Base-by-base conservation (phyloP, 1,140 invertebrate genomes). In the Rhyzopertha dominica region DNA sequence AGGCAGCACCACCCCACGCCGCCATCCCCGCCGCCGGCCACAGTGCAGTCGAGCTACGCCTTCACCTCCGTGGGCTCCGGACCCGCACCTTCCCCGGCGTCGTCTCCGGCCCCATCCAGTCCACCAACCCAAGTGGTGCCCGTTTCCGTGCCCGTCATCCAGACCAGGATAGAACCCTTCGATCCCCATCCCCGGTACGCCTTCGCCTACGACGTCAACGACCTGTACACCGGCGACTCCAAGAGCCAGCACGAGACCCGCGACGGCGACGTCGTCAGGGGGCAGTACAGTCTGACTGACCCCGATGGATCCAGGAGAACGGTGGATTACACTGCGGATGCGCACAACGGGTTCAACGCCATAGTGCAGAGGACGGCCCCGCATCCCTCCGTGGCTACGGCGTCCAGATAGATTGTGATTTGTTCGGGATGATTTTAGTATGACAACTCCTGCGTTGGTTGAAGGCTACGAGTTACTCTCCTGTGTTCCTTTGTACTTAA, bases 181-280 rank as follows among this genome's bases (percentile, higher is more conserved):
- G 80, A 84, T 65, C 75, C 80, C 4, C 76, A 83, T 67, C 84
- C 82, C 2, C 76, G 79, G 28, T 86, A 86, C 63, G 79, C 75
- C 59, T 85, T 78, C 68, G 75, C 78, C 14, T 87, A 85, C 65
- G 79, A 79, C 24, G 80, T 86, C 1, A 74, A 78, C 8, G 84
- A 87, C 60, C 77, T 78, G 1, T 67, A 75, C 48, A 87, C 79
- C 17, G 82, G 85, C 30, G 81, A 84, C 64, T 79, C 79, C 49
- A 82, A 84, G 61, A 75, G 76, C 59, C 61, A 63, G 37, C 51
- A 72, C 32, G 74, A 75, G 53, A 70, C 59, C 23, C 61, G 72
- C 18, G 56, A 69, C 31, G 73, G 73, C 3, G 70, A 75, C 40
- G 56, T 69, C 0, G 72, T 76, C 13, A 64, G 67, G 36, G 75